Base-by-base conservation (phyloP, 2,113 vertebrate genomes). In the Elephas maximus region DNA sequence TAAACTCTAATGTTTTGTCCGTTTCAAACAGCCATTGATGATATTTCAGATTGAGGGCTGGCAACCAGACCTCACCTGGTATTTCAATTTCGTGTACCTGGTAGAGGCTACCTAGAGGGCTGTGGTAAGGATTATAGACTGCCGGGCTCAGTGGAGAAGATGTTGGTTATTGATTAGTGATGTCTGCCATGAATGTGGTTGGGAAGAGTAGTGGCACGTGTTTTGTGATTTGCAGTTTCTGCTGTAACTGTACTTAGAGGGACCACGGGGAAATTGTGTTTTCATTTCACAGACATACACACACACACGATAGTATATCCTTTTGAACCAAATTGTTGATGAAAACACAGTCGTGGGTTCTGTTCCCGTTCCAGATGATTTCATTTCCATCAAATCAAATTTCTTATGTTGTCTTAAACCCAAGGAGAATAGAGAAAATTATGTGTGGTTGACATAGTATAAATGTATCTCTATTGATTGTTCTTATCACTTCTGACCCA, bases 371-470 rank as follows among this genome's bases (percentile, higher is more conserved):
- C 45, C 15, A 51, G 77, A 73, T 94, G 26, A 73, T 77, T 86
- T 57, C 65, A 3, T 78, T 87, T 96, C 30, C 79, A 0, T 63
- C 62, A 92, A 69, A 37, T 93, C 44, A 94, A 11, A 94, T 80
- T 71, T 97, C 53, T 93, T 57, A 57, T 3, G 53, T 57, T 69
- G 23, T 48, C 60, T 91, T 94, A 92, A 96, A 95, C 69, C 82
- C 14, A 85, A 81, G 41, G 44, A 71, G 48, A 86, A 60, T 4
- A 74, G 69, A 76, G 30, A 30, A 78, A 83, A 85, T 17, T 7
- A 1, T 84, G 3, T 85, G 8, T 81, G 4, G 37, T 14, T 85
- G 44, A 48, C 18, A 71, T 24, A 17, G 28, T 76, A 91, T 86
- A 89, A 92, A 94, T 2, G 81, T 0, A 33, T 53, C 8, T 88